These are phyloP conservation scores for Peromyscus leucopus DNA, from an alignment of 2,113 vertebrate genomes.

Conservation along the genomic window DNA sequence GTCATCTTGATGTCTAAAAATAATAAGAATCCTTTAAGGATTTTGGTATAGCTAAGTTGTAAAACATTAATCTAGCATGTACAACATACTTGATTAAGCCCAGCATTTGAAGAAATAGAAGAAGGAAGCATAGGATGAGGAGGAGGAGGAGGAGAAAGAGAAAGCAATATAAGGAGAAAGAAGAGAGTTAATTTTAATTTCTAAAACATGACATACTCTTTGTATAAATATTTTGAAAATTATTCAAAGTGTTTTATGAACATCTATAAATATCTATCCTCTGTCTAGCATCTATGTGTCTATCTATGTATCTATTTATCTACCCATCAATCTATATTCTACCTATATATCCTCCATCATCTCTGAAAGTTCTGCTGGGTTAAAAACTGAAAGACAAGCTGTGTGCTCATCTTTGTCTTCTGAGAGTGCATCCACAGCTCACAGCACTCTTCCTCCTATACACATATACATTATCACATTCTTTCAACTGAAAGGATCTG, in stretches of 20 bases:
- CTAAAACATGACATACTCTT: background rate
- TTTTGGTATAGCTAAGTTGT: too few relatives aligned
- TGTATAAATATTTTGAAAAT: background rate
- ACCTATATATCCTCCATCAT: background rate
- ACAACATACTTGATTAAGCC: background rate
- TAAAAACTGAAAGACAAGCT: background rate
- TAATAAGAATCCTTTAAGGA: background rate
- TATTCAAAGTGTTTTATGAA: background rate
- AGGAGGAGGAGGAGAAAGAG: too few relatives aligned
- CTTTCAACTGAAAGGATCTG: background rate
- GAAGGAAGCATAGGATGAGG: background rate
- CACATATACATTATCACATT: background rate
- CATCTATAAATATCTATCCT: background rate
- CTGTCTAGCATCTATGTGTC: background rate
- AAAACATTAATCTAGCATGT: background rate
- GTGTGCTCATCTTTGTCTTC: background rate
- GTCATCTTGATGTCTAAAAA: slow-evolving; percentile 8
- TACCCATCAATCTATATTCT: background rate
- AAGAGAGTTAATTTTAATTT: background rate
- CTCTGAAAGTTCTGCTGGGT: background rate
- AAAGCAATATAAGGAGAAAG: background rate
- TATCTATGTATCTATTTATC: background rate
- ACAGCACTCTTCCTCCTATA: background rate
- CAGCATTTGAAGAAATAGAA: background rate
- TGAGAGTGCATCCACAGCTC: accelerated